Conservation (phyloP, 2,113 vertebrate genomes). For the Pontoporia blainvillei region DNA sequence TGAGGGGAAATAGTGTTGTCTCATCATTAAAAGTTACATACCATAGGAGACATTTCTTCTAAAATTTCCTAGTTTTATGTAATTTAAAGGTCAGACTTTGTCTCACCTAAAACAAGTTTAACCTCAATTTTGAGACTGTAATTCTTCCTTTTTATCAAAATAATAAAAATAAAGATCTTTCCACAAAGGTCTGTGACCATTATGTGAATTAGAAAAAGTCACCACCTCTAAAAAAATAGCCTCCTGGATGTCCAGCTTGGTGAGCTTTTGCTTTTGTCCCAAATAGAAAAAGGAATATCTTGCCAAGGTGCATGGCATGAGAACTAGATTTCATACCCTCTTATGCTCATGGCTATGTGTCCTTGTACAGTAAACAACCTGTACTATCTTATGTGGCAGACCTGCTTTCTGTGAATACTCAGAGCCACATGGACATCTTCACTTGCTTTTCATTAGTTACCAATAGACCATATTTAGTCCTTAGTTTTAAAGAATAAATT, state of each 20-base stretch:
- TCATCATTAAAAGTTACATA: background rate
- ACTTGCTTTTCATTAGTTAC: conserved; percentile 3
- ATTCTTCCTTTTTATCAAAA: background rate
- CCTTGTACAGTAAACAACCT: background rate
- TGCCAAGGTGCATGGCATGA: background rate
- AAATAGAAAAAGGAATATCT: background rate
- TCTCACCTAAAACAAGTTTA: background rate
- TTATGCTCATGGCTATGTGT: background rate
- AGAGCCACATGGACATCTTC: background rate
- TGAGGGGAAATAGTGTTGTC: background rate
- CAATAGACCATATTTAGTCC: background rate
- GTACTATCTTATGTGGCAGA: background rate
- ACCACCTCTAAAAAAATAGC: background rate
- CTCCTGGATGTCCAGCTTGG: background rate
- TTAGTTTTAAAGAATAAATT: conserved; percentile 1
- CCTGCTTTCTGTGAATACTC: background rate
- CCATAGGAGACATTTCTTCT: background rate
- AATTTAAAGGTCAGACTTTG: background rate
- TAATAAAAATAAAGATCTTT: background rate
- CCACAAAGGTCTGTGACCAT: background rate
- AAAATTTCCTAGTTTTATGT: background rate
- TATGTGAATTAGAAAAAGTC: background rate
- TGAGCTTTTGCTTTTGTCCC: background rate
- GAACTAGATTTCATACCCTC: background rate
- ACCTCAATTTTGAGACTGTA: background rate